Conservation (phyloP, 2,797 vertebrate genomes). For the Champsocephalus gunnari region DNA sequence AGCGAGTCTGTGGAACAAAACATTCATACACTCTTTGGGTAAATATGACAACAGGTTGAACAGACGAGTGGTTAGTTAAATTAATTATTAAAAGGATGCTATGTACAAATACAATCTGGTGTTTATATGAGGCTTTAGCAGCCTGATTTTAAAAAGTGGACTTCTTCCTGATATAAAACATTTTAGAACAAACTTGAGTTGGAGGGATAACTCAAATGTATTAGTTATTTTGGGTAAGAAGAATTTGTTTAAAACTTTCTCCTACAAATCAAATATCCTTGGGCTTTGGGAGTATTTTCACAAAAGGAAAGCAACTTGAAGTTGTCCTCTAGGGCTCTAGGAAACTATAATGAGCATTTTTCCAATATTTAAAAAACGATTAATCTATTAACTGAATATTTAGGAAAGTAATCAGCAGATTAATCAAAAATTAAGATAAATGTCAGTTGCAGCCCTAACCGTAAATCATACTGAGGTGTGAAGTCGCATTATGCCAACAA, state of each 20-base stretch:
- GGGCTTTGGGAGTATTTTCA: background rate
- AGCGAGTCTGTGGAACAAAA: conserved; percentile 88
- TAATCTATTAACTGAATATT: background rate
- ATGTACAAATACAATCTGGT: background rate
- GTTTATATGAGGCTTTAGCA: background rate
- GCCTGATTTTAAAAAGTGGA: background rate
- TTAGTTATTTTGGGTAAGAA: background rate
- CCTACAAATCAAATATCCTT: background rate
- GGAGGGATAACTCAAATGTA: background rate
- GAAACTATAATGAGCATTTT: background rate
- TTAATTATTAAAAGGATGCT: background rate
- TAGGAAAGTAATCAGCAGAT: background rate
- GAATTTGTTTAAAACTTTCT: background rate
- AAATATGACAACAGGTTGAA: background rate
- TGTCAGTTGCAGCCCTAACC: background rate
- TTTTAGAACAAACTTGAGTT: background rate
- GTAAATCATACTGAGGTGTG: background rate
- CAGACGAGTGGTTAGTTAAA: background rate
- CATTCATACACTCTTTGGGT: conserved; percentile 2
- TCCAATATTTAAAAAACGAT: background rate
- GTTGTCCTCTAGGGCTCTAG: background rate
- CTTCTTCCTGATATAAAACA: background rate
- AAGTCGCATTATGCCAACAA: background rate
- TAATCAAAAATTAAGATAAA: background rate
- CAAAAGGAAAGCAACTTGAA: background rate